phyloP scores from a whole-genome alignment of 1,140 invertebrate species.

The Heliconius congener region DNA sequence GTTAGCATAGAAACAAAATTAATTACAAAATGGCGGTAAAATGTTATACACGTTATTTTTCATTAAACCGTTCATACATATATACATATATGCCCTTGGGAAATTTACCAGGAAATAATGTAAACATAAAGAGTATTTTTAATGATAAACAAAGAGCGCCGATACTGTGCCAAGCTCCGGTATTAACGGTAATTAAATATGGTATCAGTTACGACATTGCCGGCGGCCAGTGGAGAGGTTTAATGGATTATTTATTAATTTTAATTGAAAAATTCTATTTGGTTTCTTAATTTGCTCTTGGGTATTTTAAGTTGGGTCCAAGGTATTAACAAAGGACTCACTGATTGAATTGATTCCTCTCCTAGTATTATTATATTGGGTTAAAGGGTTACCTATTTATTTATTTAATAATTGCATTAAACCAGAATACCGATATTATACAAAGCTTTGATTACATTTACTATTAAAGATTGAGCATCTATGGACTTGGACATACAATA shows the following conservation, averaged over 20 bases:
- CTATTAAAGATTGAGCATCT: no score
- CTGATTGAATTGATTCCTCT: neutral
- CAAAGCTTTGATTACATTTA: no score
- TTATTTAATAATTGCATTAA: no score
- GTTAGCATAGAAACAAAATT: neutral
- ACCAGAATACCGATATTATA: no score
- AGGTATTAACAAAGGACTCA: neutral
- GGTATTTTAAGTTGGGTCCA: neutral
- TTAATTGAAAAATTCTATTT: neutral
- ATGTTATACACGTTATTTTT: neutral
- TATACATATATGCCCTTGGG: neutral
- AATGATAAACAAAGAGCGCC: constrained; percentile 8
- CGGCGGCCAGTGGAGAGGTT: neutral
- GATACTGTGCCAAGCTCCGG: constrained; percentile 6
- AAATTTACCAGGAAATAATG: neutral
- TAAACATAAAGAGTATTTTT: constrained; percentile 6
- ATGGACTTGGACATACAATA: neutral
- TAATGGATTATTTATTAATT: constrained; percentile 2
- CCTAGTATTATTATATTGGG: neutral
- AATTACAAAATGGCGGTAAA: neutral
- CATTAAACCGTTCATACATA: neutral
- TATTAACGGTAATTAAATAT: constrained; percentile 16
- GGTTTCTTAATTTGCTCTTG: neutral
- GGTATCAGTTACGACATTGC: constrained; percentile 18
- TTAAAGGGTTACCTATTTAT: neutral